phyloP scores from a whole-genome alignment of 1,140 invertebrate genomes.

The Oryzaephilus surinamensis region DNA sequence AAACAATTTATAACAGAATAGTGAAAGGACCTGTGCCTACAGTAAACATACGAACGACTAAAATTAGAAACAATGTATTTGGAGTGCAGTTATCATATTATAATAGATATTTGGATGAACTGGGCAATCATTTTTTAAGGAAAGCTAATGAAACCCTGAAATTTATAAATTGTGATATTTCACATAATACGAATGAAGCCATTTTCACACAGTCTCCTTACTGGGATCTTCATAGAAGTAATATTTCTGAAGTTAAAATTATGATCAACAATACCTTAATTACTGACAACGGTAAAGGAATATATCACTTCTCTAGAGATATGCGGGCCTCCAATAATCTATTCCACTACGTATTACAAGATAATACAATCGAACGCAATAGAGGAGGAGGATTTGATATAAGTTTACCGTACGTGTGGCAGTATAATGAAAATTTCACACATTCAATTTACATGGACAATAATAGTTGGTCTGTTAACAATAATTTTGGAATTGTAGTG shows the following conservation, averaged over 20 bases:
- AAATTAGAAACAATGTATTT: conserved; percentile 67
- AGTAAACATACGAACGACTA: conserved; percentile 54
- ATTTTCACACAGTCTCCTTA: conserved; percentile 71
- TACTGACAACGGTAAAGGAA: conserved; percentile 71
- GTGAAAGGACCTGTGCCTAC: conserved; percentile 67
- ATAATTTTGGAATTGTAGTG: conserved; percentile 73
- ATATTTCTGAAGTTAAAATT: conserved; percentile 73
- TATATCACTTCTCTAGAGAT: conserved; percentile 81
- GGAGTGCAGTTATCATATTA: conserved; percentile 82
- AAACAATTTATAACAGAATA: conserved; percentile 58
- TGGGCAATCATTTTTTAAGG: conserved; percentile 72
- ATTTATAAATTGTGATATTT: conserved; percentile 67
- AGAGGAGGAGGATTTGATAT: conserved; percentile 73
- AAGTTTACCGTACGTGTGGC: conserved; percentile 83
- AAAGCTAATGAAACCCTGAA: conserved; percentile 82
- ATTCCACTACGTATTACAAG: conserved; percentile 85
- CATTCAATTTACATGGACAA: conserved; percentile 80
- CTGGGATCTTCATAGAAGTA: conserved; percentile 70
- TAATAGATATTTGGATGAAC: conserved; percentile 74
- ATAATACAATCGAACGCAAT: conserved; percentile 80
- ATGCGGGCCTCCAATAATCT: conserved; percentile 86
- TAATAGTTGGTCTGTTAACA: conserved; percentile 76
- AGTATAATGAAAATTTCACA: conserved; percentile 89
- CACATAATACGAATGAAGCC: conserved; percentile 67
- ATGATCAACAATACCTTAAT: conserved; percentile 78